Base-by-base conservation (phyloP, 2,888 invertebrate genomes). In the Endotricha flammealis region DNA sequence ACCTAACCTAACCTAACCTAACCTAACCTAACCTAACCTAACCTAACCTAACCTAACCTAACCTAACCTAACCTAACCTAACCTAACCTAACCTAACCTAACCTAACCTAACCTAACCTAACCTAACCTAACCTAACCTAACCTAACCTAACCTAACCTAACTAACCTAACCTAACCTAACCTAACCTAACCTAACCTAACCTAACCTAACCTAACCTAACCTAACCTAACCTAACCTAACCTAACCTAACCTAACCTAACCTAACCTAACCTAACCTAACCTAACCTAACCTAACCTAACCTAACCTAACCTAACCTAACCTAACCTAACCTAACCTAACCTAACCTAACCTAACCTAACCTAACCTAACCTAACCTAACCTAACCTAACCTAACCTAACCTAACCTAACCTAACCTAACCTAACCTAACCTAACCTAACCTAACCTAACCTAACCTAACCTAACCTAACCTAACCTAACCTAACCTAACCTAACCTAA, bases 1-100 rank as follows among this genome's bases (percentile, higher is more conserved):
- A 36, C 36, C 36, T 36, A 36, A 36, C 36, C 36, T 31, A 36
- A 36, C 35, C 35, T 36, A 36, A 36, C 36, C 36, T 36, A 36
- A 36, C 36, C 33, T 33, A 33, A 33, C 33, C 33, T 39, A 39
- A 39, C 39, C 39, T 39, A 39, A 39, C 39, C 39, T 39, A 39
- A 39, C 39, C 39, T 39, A 35, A 28, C 35, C 35, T 35, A 29
- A 29, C 33, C 33, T 38, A 32, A 38, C 38, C 38, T 38, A 30
- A 33, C 33, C 33, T 33, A 33, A 33, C 33, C 33, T 33, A 33
- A 33, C 33, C 24, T 25, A 30, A 30, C 30, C 24, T 30, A 30
- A 30, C 30, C 36, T 24, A 30, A 29, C 29, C 29, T 30, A 30
- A 29, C 29, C 30, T 30, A 29, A 36, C 36, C 20, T 28, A 34